These are phyloP conservation scores for Ooceraea biroi DNA, from an alignment of 1,140 invertebrate genomes.

Conservation along the genomic window DNA sequence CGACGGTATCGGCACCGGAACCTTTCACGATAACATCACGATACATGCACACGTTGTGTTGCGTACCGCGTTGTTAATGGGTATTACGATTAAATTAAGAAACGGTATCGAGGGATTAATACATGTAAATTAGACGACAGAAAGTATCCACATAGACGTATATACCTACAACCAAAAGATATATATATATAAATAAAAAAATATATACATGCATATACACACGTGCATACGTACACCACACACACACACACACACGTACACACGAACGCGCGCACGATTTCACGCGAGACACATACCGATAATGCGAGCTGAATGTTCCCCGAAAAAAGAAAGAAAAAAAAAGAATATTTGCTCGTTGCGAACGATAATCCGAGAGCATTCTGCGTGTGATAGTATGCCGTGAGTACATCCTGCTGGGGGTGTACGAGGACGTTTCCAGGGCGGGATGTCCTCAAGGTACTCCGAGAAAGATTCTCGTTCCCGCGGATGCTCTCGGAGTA, in stretches of 20 bases:
- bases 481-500: not conserved
- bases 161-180: constrained; percentile 75
- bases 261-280: not conserved
- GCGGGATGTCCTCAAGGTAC: not conserved
- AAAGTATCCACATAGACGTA: constrained; percentile 81
- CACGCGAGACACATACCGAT: not conserved
- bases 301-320: not conserved
- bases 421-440: not conserved
- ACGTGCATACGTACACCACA: constrained; percentile 14
- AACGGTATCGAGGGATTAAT: constrained; percentile 77
- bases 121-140: constrained; percentile 84
- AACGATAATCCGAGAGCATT: not conserved
- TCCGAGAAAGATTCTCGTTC: not conserved
- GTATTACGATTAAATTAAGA: constrained; percentile 75
- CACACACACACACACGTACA: not conserved
- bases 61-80: constrained; percentile 73
- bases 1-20: constrained; percentile 42
- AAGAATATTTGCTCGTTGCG: not conserved
- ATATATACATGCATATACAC: constrained; percentile 66
- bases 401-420: not conserved
- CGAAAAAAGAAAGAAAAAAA: no score
- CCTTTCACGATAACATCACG: constrained; percentile 67
- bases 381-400: not conserved
- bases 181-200: constrained; percentile 72
- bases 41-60: constrained; percentile 28